A percentile compares a stretch with the other conserved stretches of the same genome.
These are phyloP conservation scores for Amphiprion clarkii DNA, from an alignment of 2,797 vertebrate species.

Conservation along the genomic window DNA sequence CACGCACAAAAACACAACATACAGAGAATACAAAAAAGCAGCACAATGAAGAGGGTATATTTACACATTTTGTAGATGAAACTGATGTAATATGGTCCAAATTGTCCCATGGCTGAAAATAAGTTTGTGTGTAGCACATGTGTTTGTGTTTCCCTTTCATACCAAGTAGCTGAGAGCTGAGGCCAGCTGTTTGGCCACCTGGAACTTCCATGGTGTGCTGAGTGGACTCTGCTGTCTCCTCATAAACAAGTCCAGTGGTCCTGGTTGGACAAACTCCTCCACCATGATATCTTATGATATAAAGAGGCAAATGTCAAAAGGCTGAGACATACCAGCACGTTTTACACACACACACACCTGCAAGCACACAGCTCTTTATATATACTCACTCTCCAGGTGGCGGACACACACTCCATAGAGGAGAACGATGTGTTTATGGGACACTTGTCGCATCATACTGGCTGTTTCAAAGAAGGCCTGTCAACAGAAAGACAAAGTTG, in stretches of 20 bases:
- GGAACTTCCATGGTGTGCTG: constrained; percentile 96
- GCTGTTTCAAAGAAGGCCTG: constrained; percentile 98
- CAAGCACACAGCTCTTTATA: neutral
- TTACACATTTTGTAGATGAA: neutral
- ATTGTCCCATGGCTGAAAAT: neutral
- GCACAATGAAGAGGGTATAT: neutral
- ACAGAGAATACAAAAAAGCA: neutral
- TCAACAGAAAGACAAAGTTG: constrained; percentile 26
- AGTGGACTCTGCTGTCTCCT: constrained; percentile 89
- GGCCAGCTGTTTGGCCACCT: constrained; percentile 97
- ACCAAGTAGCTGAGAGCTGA: constrained; percentile 98
- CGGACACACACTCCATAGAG: constrained; percentile 96
- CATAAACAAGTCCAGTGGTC: constrained; percentile 96
- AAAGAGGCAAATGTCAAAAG: neutral
- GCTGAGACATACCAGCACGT: neutral
- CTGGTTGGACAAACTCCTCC: constrained; percentile 94
- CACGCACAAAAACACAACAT: constrained; percentile 32
- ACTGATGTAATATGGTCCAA: neutral
- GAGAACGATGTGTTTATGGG: constrained; percentile 96
- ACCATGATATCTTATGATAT: constrained; percentile 95
- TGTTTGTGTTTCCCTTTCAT: constrained; percentile 60
- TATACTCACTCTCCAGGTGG: constrained; percentile 94
- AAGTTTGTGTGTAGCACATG: neutral
- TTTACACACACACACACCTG: neutral
- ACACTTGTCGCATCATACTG: constrained; percentile 98